Evolutionary conservation across 2,888 invertebrate species (phyloP), one percentile per base, ranked within the genome.

Genomic region (Maniola hyperantus): DNA sequence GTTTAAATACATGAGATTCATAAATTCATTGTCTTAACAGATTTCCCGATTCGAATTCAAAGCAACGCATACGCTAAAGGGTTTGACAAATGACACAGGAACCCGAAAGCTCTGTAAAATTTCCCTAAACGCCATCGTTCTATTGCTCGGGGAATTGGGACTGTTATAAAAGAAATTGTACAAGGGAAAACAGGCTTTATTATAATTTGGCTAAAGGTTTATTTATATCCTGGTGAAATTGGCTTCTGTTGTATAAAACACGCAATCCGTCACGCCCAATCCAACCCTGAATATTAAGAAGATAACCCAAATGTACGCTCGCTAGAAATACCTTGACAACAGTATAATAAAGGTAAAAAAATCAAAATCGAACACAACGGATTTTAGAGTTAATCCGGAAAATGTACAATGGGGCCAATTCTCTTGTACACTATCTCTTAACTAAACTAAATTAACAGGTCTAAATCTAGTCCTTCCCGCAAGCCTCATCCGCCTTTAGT

Each of bases 281-380:
- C 65, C 67, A 57, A 64, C 51, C 65, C 67, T 69, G 72, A 73
- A 71, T 72, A 69, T 69, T 70, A 73, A 72, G 64, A 54, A 67
- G 57, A 48, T 15, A 15, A 18, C 48, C 18, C 11, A 5, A 65
- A 53, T 51, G 13, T 69, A 61, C 46, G 1, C 2, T 65, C 33
- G 26, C 69, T 72, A 26, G 72, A 70, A 64, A 53, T 33, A n/a
- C n/a, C n/a, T n/a, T n/a, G n/a, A n/a, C n/a, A n/a, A n/a, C n/a
- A n/a, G 61, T 34, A 54, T 26, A 60, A n/a, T 33, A 34, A 53
- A 11, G 5, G 5, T 13, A 13, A 13, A 13, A 5, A n/a, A n/a
- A n/a, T n/a, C n/a, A n/a, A n/a, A n/a, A n/a, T n/a, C n/a, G n/a
- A n/a, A n/a, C n/a, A n/a, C n/a, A n/a, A n/a, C n/a, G n/a, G n/a